phyloP scores from a whole-genome alignment of 2,113 vertebrate genomes.

The Eulemur rufifrons region DNA sequence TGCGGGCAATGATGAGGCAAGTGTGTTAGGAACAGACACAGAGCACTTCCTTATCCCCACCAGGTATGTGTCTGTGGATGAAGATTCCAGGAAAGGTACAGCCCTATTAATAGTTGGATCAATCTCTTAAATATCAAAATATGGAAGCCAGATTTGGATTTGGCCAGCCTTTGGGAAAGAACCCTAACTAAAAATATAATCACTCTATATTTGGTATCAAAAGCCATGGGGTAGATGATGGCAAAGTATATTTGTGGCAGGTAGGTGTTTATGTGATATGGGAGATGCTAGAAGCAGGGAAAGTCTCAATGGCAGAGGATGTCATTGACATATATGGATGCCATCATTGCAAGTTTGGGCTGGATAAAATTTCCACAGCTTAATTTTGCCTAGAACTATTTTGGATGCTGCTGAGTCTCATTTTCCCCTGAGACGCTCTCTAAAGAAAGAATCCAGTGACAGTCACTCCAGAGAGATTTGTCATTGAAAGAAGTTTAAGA shows the following conservation, averaged over 20 bases:
- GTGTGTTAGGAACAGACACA: neutral
- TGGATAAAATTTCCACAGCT: neutral
- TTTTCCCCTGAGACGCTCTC: constrained; percentile 2
- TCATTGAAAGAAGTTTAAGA: constrained; percentile 36
- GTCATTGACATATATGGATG: neutral
- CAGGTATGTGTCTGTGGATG: neutral
- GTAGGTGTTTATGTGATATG: neutral
- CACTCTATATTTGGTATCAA: neutral
- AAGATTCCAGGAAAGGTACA: neutral
- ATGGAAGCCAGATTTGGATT: neutral
- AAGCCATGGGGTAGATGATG: neutral
- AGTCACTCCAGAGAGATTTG: constrained; percentile 37
- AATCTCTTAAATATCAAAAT: neutral
- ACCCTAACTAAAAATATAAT: neutral
- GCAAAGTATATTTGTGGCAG: neutral
- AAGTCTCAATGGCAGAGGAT: neutral
- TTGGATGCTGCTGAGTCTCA: constrained; percentile 2
- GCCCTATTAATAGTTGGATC: neutral
- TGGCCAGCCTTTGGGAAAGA: neutral
- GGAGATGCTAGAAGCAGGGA: neutral
- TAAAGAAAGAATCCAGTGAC: constrained; percentile 43
- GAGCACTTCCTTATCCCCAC: neutral
- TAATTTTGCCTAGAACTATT: constrained; percentile 22
- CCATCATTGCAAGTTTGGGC: neutral
- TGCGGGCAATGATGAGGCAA: neutral